Base-by-base conservation (phyloP, 2,113 vertebrate species). In the Pimephales promelas region DNA sequence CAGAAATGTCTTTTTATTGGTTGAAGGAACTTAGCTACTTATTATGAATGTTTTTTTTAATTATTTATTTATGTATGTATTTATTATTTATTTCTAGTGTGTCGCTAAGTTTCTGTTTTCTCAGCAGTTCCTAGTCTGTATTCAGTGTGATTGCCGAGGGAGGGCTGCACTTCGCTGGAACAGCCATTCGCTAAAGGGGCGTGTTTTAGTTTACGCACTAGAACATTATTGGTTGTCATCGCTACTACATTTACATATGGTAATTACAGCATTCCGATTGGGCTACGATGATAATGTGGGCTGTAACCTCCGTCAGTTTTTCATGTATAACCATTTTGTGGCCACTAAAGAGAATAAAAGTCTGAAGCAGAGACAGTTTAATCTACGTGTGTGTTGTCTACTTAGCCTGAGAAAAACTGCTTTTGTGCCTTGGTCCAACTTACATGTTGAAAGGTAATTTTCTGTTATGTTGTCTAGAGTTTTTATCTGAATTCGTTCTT, bases 51-150 rank as follows among this genome's bases (percentile, higher is more conserved):
- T 22, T 22, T 54, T 7, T 54, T 49, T 16, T 1, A 13, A 28
- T 22, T 20, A 14, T 1, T 1, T 4, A 47, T 49, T 1, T 49
- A 49, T 49, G 13, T 49, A 20, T 54, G 52, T 8, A 8, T 54
- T 7, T 8, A 3, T 22, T 20, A 22, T 8, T 9, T 0, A 22
- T 22, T 22, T 13, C 2, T 10, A 1, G 6, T 4, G 47, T 34
- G 4, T 20, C 28, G 11, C n/a, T 82, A 26, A 68, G 86, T 85
- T 87, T 87, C 86, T 68, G 34, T 87, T 87, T 70, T 47, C 36
- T 49, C 66, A 70, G n/a, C 13, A 64, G 86, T 87, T 87, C 20
- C 73, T 36, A 47, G 73, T 87, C 77, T 68, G 28, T 22, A 1
- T 3, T 16, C 4, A 22, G 3, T 2, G 6, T 22, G 2, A 4